Conservation (phyloP, 2,113 vertebrate genomes). For the Vanacampus margaritifer region DNA sequence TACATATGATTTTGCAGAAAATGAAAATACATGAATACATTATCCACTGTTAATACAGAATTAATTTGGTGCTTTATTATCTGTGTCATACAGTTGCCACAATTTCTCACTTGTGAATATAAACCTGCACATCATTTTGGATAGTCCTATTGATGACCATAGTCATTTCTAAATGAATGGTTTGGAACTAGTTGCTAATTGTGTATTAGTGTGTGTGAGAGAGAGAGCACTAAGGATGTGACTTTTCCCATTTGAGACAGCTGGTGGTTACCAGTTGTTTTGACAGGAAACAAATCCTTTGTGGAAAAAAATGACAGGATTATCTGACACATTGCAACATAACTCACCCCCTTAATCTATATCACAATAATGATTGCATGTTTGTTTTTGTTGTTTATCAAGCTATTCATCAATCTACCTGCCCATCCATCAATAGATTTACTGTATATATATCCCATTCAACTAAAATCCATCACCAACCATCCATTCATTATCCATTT, state of each 20-base stretch:
- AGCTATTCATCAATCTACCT: not conserved
- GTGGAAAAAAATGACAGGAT: slow-evolving; percentile 43
- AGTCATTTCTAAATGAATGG: not conserved
- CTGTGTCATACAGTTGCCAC: not conserved
- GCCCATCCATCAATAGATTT: not conserved
- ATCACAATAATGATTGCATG: not conserved
- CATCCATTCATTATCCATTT: not conserved
- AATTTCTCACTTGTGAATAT: not conserved
- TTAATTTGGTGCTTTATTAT: not conserved
- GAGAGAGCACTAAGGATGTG: not conserved
- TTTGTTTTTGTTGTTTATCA: not conserved
- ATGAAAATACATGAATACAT: not conserved
- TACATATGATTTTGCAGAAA: not conserved
- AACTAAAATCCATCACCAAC: not conserved
- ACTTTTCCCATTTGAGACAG: slow-evolving; percentile 30
- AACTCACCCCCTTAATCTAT: slow-evolving; percentile 15
- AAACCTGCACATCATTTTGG: not conserved
- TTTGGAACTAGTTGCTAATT: not conserved
- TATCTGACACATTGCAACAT: slow-evolving; percentile 28
- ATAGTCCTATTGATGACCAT: not conserved
- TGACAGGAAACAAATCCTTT: slow-evolving; percentile 44
- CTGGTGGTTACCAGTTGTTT: slow-evolving; percentile 44
- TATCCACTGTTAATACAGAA: not conserved
- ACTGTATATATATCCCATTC: not conserved
- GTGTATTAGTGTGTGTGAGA: not conserved